These are phyloP conservation scores for Meteorus cinctellus DNA, from an alignment of 2,888 invertebrate genomes.

Conservation along the genomic window DNA sequence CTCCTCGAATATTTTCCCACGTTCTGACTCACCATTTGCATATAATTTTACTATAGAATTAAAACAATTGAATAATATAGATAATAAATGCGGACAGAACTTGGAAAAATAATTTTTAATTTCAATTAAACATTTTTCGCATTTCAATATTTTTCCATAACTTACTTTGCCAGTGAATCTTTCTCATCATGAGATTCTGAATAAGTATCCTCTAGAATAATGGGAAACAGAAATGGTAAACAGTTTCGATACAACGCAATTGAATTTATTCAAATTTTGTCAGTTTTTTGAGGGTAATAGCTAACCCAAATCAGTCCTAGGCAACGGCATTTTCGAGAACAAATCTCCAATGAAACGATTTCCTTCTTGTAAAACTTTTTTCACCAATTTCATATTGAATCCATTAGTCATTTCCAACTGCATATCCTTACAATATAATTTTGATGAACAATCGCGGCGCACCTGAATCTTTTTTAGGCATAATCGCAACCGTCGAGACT, in stretches of 20 bases:
- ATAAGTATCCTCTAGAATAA: conserved; percentile 51
- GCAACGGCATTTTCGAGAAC: conserved; percentile 76
- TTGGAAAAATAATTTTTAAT: no score
- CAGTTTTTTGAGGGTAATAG: conserved; percentile 9
- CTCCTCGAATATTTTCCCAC: conserved; percentile 80
- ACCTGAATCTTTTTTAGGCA: no score
- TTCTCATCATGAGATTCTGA: conserved; percentile 48
- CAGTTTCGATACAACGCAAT: neutral
- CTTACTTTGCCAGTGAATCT: conserved; percentile 30
- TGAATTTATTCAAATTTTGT: no score
- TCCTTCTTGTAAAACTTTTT: no score
- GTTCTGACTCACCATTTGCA: conserved; percentile 56
- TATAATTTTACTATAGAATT: conserved; percentile 54
- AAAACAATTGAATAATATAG: neutral
- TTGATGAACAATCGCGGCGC: no score
- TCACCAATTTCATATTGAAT: no score
- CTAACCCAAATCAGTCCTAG: conserved; percentile 74
- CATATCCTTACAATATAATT: no score
- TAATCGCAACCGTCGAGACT: no score
- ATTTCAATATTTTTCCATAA: conserved; percentile 11
- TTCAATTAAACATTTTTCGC: neutral
- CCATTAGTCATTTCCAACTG: no score
- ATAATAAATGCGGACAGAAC: no score
- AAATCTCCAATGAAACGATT: conserved; percentile 66
- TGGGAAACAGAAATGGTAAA: conserved; percentile 19